Evolutionary conservation across 2,888 invertebrate genomes (phyloP).

Genomic region (Microplitis manilae): DNA sequence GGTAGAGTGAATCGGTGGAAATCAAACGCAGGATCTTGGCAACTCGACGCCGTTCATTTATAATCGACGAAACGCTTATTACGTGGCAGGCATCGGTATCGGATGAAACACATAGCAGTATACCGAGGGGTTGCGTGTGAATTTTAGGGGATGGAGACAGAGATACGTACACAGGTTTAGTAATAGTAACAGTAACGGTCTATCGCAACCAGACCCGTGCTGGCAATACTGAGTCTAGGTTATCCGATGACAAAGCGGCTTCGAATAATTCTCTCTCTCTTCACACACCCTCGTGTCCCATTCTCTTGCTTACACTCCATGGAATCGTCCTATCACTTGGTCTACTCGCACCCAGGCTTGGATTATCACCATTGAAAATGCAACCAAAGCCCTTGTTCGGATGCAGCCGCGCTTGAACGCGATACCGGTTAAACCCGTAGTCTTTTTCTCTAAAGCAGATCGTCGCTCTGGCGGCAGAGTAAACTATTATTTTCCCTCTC

Average conservation of each 20-base stretch:
- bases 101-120: slow-evolving; percentile 49
- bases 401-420: slow-evolving; percentile 70
- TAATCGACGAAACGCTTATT: slow-evolving; percentile 61
- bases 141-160: slow-evolving; percentile 37
- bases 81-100: slow-evolving; percentile 53
- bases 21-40: slow-evolving; percentile 37
- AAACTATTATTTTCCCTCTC: neutral
- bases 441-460: slow-evolving; percentile 45
- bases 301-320: neutral
- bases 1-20: slow-evolving; percentile 14
- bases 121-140: slow-evolving; percentile 34
- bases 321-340: slow-evolving; percentile 43
- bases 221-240: slow-evolving; percentile 67
- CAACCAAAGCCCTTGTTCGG: slow-evolving; percentile 69
- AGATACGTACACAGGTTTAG: too few relatives aligned
- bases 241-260: slow-evolving; percentile 71
- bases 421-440: slow-evolving; percentile 65
- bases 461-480: neutral
- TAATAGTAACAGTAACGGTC: slow-evolving; percentile 44
- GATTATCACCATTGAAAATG: slow-evolving; percentile 70
- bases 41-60: slow-evolving; percentile 55
- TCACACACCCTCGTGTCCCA: neutral
- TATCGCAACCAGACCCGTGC: slow-evolving; percentile 60
- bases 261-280: slow-evolving; percentile 48
- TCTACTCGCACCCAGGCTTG: slow-evolving; percentile 46